phyloP scores from a whole-genome alignment of 2,113 vertebrate genomes.

The Callithrix jacchus region DNA sequence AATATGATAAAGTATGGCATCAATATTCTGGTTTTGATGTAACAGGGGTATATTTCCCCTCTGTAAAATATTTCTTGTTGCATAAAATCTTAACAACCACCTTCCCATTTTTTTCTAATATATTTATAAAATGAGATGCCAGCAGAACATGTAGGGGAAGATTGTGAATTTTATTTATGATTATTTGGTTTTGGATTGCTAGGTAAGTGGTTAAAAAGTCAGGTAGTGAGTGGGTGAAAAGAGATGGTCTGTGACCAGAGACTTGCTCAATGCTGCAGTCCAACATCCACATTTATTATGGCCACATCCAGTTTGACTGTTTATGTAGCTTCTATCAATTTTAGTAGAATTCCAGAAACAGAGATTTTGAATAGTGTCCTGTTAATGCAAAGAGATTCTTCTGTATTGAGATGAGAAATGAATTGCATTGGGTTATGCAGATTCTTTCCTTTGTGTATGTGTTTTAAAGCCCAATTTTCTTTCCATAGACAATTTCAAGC shows the following conservation, averaged over 20 bases:
- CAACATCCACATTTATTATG: not conserved
- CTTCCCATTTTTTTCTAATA: not conserved
- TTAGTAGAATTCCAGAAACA: not conserved
- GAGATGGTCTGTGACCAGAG: not conserved
- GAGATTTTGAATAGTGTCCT: not conserved
- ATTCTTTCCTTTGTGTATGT: not conserved
- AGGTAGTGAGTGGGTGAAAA: not conserved
- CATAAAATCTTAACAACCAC: conserved; percentile 28
- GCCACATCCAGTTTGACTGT: not conserved
- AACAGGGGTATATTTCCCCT: not conserved
- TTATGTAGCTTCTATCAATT: not conserved
- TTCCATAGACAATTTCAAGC: not conserved
- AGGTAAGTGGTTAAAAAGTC: not conserved
- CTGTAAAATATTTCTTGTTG: conserved; percentile 2
- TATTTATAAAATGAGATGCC: not conserved
- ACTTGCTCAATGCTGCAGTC: not conserved
- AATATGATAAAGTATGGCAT: not conserved
- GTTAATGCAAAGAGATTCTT: not conserved
- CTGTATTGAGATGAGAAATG: not conserved
- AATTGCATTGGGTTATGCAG: not conserved
- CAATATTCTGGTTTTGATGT: conserved; percentile 39
- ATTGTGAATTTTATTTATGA: not conserved
- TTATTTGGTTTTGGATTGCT: conserved; percentile 25
- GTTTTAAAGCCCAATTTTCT: not conserved
- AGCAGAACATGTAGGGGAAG: not conserved